A percentile compares a stretch with the other conserved stretches of the same genome.
phyloP scores from a whole-genome alignment of 2,888 invertebrate species.

The Brenthis daphne region DNA sequence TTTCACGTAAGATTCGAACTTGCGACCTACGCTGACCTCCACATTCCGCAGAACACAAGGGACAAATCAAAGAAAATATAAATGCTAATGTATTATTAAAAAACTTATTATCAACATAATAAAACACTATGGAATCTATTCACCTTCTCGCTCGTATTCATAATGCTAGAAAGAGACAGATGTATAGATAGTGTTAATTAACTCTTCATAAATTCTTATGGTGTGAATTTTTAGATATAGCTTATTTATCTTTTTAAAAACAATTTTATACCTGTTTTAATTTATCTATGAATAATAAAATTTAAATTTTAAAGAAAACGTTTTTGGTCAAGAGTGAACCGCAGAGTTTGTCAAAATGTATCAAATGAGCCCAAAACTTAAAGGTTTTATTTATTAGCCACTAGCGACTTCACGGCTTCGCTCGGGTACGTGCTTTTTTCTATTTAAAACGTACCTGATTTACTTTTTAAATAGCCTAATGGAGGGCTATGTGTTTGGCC shows the following conservation, averaged over 20 bases:
- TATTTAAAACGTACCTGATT: too few species aligned
- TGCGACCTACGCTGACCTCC: too few species aligned
- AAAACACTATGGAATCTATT: constrained; percentile 12
- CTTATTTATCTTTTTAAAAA: constrained; percentile 1
- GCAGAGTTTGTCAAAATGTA: too few species aligned
- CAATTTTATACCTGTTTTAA: constrained; percentile 15
- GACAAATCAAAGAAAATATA: constrained; percentile 13
- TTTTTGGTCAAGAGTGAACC: neutral
- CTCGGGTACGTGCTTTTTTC: too few species aligned
- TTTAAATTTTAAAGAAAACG: constrained; percentile 2
- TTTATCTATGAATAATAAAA: constrained; percentile 19
- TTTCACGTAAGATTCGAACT: too few species aligned
- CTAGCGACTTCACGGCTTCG: too few species aligned
- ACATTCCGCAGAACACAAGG: neutral
- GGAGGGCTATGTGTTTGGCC: too few species aligned
- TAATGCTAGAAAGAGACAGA: constrained; percentile 21
- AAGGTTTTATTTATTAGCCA: too few species aligned
- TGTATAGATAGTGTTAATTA: constrained; percentile 12
- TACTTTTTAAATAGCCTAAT: too few species aligned
- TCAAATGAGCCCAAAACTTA: too few species aligned
- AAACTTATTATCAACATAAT: constrained; percentile 14
- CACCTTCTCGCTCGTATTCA: constrained; percentile 26
- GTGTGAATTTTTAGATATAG: constrained; percentile 18
- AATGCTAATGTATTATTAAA: constrained; percentile 17
- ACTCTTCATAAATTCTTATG: constrained; percentile 13